Base-by-base conservation (phyloP, 2,888 invertebrate genomes). In the Nymphalis c-album region DNA sequence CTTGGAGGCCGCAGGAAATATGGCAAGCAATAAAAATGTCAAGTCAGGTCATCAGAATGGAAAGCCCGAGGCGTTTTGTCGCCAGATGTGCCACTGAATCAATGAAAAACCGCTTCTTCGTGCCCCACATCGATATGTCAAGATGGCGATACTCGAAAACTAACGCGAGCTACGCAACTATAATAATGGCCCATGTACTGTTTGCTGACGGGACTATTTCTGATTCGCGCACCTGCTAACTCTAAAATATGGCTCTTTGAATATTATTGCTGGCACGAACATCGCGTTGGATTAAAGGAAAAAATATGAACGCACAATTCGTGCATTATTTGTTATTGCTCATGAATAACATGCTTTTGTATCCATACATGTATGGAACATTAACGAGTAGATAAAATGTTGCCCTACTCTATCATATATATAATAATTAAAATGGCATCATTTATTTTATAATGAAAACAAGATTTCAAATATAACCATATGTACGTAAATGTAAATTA, bases 1-100 rank as follows among this genome's bases (percentile, higher is more conserved):
- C 90, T 91, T 76, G 76, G 90, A 90, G 91, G 90, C 86, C 85
- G 76, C 79, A 82, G 84, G 80, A 90, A 90, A 90, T 91, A 91
- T 92, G 86, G 89, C 81, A 78, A 79, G 90, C 88, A 90, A 91
- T 91, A 92, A 92, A 91, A 91, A 91, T 91, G 91, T 91, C 92
- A 91, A 90, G 91, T 91, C 90, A 91, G 91, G 92, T 91, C 92
- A 91, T 92, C 91, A 91, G 88, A 88, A 88, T 86, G 86, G 86
- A 89, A 90, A 88, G 88, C 91, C 85, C 84, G 86, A 84, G 86
- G 91, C 91, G 86, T 90, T 90, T 88, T 85, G 86, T 87, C 88
- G 88, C 91, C 91, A 91, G 92, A 90, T 91, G 92, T 87, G 91
- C 79, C 88, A 84, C 86, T 86, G 90, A 90, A 90, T 91, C 91